These are phyloP conservation scores for Zingel zingel DNA, from an alignment of 2,113 vertebrate species.

Conservation along the genomic window DNA sequence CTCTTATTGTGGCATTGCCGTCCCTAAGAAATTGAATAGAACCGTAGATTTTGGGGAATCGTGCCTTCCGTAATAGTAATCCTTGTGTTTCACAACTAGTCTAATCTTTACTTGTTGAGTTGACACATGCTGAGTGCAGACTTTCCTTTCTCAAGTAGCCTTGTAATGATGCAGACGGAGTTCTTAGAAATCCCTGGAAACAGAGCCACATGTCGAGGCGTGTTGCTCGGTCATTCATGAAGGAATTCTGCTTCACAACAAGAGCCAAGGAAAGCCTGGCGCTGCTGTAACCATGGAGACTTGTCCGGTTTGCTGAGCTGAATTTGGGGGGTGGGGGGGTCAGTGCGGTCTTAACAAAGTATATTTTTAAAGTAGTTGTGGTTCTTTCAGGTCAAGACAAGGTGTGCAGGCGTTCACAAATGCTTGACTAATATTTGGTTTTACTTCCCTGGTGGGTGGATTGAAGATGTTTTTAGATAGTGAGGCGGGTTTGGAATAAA, in stretches of 20 bases:
- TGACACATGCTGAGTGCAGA: too few species aligned
- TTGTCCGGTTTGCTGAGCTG: not conserved
- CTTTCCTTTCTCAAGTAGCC: too few species aligned
- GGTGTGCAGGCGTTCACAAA: conserved; percentile 3
- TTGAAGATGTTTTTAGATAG: not conserved
- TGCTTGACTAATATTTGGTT: not conserved
- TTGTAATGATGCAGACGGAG: too few species aligned
- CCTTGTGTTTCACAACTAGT: not conserved
- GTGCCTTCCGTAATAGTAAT: not conserved
- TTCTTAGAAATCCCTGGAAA: too few species aligned
- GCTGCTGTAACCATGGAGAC: conserved; percentile 35
- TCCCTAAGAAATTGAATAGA: too few species aligned
- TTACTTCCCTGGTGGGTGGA: not conserved
- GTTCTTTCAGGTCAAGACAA: not conserved
- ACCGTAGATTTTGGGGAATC: too few species aligned
- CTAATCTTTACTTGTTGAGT: too few species aligned
- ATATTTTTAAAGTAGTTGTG: not conserved
- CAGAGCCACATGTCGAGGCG: not conserved
- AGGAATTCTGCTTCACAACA: conserved; percentile 52
- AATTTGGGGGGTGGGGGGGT: not conserved
- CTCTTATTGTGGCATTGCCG: too few species aligned
- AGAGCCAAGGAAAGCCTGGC: not conserved
- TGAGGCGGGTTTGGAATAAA: not conserved
- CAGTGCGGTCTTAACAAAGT: not conserved
- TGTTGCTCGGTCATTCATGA: conserved; percentile 26